Evolutionary conservation across 2,797 vertebrate species (phyloP).

Genomic region (Bryconaethiops microstoma): DNA sequence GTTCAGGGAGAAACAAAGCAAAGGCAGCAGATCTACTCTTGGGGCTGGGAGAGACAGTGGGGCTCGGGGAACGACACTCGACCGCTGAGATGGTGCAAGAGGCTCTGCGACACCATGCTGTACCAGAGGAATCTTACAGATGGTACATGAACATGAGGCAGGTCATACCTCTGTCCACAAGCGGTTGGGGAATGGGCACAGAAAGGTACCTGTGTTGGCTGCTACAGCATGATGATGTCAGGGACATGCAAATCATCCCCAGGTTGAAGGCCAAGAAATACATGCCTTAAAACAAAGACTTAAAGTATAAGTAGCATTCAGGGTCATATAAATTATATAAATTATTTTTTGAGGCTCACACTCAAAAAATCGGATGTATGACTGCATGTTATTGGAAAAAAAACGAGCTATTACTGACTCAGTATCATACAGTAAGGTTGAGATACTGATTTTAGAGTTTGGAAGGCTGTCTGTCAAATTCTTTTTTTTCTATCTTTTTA

Average conservation of each 20-base stretch:
- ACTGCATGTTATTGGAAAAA: neutral
- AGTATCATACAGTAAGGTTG: neutral
- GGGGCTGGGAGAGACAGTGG: constrained; percentile 81
- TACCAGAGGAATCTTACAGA: constrained; percentile 78
- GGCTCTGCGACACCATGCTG: constrained; percentile 77
- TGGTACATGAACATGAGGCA: constrained; percentile 82
- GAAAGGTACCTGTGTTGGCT: constrained; percentile 83
- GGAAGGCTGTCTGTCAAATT: neutral
- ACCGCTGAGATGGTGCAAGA: constrained; percentile 75
- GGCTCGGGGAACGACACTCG: constrained; percentile 80
- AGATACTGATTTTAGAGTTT: too few species aligned
- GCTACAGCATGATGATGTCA: constrained; percentile 78
- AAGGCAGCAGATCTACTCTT: constrained; percentile 81
- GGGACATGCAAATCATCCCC: constrained; percentile 82
- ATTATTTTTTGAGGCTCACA: neutral
- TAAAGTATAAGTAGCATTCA: neutral
- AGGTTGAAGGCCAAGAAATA: constrained; percentile 79
- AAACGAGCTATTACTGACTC: neutral
- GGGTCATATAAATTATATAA: neutral
- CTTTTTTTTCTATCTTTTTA: neutral
- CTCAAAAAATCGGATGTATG: neutral
- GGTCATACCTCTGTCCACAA: constrained; percentile 74
- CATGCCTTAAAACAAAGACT: constrained; percentile 74
- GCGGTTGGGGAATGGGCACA: constrained; percentile 84
- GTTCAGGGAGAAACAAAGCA: constrained; percentile 71